Conservation (phyloP, 1,140 invertebrate species). For the Drosophila obscura region DNA sequence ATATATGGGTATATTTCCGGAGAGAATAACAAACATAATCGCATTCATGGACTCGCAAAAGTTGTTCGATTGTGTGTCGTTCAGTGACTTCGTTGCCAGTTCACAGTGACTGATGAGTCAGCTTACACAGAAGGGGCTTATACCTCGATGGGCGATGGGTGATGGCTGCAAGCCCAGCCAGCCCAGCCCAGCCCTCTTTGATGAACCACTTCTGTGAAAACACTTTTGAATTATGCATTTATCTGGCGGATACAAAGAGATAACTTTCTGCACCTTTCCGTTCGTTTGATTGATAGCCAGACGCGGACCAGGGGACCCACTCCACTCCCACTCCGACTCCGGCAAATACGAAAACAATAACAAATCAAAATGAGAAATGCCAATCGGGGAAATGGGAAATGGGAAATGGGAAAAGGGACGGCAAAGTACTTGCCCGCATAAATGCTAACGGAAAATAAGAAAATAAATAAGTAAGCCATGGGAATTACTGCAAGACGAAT, state of each 20-base stretch:
- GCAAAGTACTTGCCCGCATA: neutral
- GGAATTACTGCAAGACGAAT: conserved; percentile 53
- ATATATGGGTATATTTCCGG: no score
- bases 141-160: no score
- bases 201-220: conserved; percentile 28
- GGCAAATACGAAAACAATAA: conserved; percentile 32
- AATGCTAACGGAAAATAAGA: conserved; percentile 37
- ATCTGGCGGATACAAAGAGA: conserved; percentile 6
- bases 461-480: conserved; percentile 58
- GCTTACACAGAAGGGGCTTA: neutral
- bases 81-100: conserved; percentile 35
- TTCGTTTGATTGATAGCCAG: conserved; percentile 35
- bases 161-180: no score
- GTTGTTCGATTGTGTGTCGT: conserved; percentile 18
- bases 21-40: neutral
- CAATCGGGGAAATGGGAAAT: conserved; percentile 30
- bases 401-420: neutral
- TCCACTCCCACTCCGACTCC: neutral
- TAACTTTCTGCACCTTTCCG: conserved; percentile 34
- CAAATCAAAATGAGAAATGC: conserved; percentile 49
- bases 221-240: conserved; percentile 52
- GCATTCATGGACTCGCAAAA: neutral
- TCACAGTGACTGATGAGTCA: conserved; percentile 38
- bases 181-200: neutral
- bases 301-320: no score